Conservation (phyloP, 2,797 vertebrate genomes). For the Semaprochilodus insignis region DNA sequence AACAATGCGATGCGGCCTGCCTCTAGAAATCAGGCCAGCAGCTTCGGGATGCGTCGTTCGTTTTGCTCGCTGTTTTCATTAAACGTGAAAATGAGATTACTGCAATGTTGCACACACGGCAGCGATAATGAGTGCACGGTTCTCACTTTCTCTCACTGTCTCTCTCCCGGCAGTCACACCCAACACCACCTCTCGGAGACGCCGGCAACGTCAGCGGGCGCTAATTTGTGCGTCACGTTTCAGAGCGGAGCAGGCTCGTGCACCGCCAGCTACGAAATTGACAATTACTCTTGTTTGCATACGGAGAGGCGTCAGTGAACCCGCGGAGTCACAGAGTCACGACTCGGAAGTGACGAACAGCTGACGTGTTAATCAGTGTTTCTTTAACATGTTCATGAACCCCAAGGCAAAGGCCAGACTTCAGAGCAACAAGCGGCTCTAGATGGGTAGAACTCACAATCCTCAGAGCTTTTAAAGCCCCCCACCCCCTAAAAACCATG, state of each 20-base stretch:
- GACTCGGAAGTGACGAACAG: slow-evolving; percentile 21
- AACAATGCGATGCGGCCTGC: not conserved
- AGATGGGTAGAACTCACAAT: not conserved
- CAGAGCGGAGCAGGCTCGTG: not conserved
- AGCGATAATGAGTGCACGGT: slow-evolving; percentile 9
- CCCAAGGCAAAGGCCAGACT: not conserved
- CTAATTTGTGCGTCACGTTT: slow-evolving; percentile 22
- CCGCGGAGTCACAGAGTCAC: not conserved
- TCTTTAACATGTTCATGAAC: not conserved
- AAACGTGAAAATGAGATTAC: slow-evolving; percentile 25
- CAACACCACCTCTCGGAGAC: not conserved
- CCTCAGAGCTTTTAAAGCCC: too few species aligned
- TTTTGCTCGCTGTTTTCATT: not conserved
- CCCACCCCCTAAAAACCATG: too few species aligned
- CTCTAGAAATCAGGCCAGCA: not conserved
- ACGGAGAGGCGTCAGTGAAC: slow-evolving; percentile 15
- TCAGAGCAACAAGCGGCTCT: not conserved
- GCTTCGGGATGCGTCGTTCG: too few species aligned
- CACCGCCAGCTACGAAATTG: not conserved
- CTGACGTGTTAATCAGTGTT: slow-evolving; percentile 24
- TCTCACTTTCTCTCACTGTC: not conserved
- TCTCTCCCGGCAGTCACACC: not conserved
- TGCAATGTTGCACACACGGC: not conserved
- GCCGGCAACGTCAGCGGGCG: not conserved
- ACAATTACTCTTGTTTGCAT: slow-evolving; percentile 41